Percentiles rank a stretch among this genome's conserved stretches.
Conservation (phyloP, 1,140 invertebrate species). For the Drosophila dunni region DNA sequence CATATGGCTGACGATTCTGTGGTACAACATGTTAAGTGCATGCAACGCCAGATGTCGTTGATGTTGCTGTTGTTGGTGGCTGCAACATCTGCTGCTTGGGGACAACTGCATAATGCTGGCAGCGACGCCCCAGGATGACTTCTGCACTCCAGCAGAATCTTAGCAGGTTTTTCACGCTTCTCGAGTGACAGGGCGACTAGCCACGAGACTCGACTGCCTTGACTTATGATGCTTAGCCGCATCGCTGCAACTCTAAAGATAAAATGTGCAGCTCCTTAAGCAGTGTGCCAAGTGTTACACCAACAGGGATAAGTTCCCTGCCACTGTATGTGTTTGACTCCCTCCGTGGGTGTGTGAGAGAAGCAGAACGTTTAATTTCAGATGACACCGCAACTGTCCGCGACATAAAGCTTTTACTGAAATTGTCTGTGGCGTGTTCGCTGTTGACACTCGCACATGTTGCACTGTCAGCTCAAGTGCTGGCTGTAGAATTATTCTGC, state of each 20-base stretch:
- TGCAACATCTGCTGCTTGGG: conserved; percentile 26
- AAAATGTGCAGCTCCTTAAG: conserved; percentile 45
- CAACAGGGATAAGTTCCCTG: too few species aligned
- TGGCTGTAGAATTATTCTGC: conserved; percentile 19
- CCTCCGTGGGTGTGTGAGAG: background rate
- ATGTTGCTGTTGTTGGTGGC: conserved; percentile 12
- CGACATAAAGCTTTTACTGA: conserved; percentile 72
- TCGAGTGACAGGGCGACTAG: conserved; percentile 63
- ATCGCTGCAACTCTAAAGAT: conserved; percentile 62
- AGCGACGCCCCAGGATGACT: conserved; percentile 48
- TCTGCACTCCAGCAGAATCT: conserved; percentile 58
- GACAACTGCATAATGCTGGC: conserved; percentile 68
- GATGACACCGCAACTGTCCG: conserved; percentile 55
- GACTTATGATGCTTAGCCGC: conserved; percentile 79
- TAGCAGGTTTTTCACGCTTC: conserved; percentile 75
- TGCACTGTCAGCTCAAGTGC: conserved; percentile 76
- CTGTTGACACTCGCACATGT: conserved; percentile 63
- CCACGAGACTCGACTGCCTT: conserved; percentile 32
- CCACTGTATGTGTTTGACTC: background rate
- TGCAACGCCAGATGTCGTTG: conserved; percentile 54
- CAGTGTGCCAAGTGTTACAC: background rate
- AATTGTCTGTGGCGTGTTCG: conserved; percentile 71
- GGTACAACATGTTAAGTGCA: conserved; percentile 82
- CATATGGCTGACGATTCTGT: conserved; percentile 83
- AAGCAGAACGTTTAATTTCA: conserved; percentile 60